A percentile compares a stretch with the other conserved stretches of the same genome.
Conservation (phyloP, 1,140 invertebrate species). For the Sitobion miscanthi region DNA sequence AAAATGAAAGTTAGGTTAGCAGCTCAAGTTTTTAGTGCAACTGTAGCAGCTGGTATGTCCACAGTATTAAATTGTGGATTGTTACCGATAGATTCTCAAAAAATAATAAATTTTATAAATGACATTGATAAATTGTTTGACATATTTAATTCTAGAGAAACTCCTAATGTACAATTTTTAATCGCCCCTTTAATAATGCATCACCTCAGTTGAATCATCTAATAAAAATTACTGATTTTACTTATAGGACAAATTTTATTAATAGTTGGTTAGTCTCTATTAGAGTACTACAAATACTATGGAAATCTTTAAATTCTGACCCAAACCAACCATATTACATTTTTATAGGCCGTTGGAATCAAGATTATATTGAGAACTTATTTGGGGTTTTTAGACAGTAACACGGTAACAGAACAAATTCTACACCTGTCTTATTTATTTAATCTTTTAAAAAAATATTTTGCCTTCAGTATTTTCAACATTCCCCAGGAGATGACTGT, state of each 20-base stretch:
- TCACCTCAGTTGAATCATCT: background rate
- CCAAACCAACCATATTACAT: background rate
- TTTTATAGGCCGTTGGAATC: background rate
- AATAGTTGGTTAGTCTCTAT: conserved; percentile 23
- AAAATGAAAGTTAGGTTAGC: background rate
- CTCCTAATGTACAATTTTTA: background rate
- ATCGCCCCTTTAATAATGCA: background rate
- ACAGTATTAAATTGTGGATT: conserved; percentile 12
- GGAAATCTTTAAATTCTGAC: background rate
- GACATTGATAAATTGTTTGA: conserved; percentile 9
- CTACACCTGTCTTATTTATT: background rate
- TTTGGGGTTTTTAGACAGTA: background rate
- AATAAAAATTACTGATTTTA: conserved; percentile 21
- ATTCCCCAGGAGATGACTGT: background rate
- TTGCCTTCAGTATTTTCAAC: background rate
- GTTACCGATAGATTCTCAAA: background rate
- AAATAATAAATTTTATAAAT: conserved; percentile 17
- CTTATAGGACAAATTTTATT: background rate
- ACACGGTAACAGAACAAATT: conserved; percentile 20
- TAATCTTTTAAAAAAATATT: background rate
- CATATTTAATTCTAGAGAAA: conserved; percentile 22
- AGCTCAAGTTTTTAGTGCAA: conserved; percentile 7
- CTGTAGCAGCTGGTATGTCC: background rate
- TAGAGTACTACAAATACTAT: background rate
- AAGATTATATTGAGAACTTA: background rate